phyloP scores from a whole-genome alignment of 2,888 invertebrate species.

The Campaea margaritaria region DNA sequence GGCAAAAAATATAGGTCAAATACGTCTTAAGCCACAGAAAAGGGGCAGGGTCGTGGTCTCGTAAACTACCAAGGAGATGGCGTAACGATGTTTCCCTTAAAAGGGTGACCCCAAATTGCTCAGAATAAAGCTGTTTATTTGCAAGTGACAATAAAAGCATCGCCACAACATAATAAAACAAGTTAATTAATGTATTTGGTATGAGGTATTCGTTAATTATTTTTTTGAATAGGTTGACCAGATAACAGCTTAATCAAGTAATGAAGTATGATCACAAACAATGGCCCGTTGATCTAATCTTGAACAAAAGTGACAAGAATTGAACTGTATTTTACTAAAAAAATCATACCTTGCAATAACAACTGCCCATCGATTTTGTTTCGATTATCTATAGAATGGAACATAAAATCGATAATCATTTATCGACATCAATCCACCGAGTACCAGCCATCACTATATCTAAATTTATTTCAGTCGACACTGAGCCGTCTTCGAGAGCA shows the following conservation, averaged over 20 bases:
- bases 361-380: background rate
- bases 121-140: slow-evolving; percentile 45
- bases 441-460: slow-evolving; percentile 54
- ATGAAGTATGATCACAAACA: too few relatives aligned
- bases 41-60: slow-evolving; percentile 28
- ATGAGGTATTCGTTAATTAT: slow-evolving; percentile 6
- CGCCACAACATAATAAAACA: slow-evolving; percentile 30
- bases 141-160: slow-evolving; percentile 37
- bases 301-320: too few relatives aligned
- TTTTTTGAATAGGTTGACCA: background rate
- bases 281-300: too few relatives aligned
- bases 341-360: too few relatives aligned
- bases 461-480: slow-evolving; percentile 65
- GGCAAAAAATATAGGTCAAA: slow-evolving; percentile 39
- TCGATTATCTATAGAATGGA: slow-evolving; percentile 17
- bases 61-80: slow-evolving; percentile 46
- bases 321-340: too few relatives aligned
- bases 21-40: slow-evolving; percentile 29
- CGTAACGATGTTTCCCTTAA: slow-evolving; percentile 46
- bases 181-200: slow-evolving; percentile 23
- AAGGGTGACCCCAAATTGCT: slow-evolving; percentile 47
- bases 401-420: slow-evolving; percentile 41
- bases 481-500: slow-evolving; percentile 25
- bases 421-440: slow-evolving; percentile 47
- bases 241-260: too few relatives aligned